Conservation (phyloP, 2,113 vertebrate genomes). For the Cathartes aura region DNA sequence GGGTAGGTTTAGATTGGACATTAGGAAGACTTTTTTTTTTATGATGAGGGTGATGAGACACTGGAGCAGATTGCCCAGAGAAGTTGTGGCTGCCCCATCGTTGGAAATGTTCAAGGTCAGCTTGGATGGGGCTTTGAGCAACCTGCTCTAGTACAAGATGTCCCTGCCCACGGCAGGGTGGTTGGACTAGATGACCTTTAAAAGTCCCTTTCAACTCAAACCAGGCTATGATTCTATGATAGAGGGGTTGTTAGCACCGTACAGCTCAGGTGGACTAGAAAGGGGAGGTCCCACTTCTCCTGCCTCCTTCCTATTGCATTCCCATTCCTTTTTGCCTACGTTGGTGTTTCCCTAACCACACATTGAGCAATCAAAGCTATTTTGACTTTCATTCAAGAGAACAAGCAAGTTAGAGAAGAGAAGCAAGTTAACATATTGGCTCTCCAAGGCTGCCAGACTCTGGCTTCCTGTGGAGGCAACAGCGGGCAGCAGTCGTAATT, state of each 20-base stretch:
- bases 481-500: rapidly evolving
- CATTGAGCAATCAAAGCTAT: neutral
- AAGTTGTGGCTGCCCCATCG: neutral
- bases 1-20: neutral
- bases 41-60: neutral
- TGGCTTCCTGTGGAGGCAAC: neutral
- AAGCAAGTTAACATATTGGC: neutral
- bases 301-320: neutral
- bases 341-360: neutral
- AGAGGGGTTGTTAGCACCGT: neutral
- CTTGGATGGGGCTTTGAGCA: neutral
- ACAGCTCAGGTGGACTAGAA: neutral
- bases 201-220: neutral
- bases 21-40: neutral
- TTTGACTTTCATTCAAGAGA: neutral
- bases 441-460: neutral
- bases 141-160: neutral
- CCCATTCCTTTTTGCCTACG: neutral
- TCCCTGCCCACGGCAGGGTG: neutral
- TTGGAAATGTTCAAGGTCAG: neutral
- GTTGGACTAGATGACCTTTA: neutral
- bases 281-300: neutral
- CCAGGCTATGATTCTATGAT: neutral
- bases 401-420: neutral
- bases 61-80: neutral